These are phyloP conservation scores for Conus betulinus DNA, from an alignment of 1,140 invertebrate genomes.

Conservation along the genomic window DNA sequence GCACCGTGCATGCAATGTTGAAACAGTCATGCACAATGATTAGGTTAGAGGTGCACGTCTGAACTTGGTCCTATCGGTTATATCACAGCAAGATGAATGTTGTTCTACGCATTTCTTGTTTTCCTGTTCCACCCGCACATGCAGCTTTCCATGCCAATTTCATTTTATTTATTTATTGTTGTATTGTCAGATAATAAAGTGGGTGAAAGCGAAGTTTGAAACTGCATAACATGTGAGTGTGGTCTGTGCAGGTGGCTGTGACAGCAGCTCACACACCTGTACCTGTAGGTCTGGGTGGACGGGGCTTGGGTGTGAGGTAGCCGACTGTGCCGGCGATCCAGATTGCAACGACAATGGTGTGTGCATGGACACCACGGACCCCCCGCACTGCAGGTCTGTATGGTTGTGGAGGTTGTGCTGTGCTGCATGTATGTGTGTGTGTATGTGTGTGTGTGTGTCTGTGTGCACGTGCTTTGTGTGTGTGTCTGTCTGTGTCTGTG, in stretches of 20 bases:
- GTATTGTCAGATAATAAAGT: too few species aligned
- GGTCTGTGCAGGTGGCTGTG: constrained; percentile 58
- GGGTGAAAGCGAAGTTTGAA: too few species aligned
- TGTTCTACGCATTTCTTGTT: too few species aligned
- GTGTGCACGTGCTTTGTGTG: neutral
- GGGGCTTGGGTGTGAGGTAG: constrained; percentile 62
- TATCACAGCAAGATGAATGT: too few species aligned
- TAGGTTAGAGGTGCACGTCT: too few species aligned
- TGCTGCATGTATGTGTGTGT: neutral
- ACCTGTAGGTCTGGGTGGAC: constrained; percentile 65
- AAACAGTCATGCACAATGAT: too few species aligned
- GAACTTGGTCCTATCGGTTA: too few species aligned
- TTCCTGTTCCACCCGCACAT: too few species aligned
- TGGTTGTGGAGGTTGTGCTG: neutral
- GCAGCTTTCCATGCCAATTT: too few species aligned
- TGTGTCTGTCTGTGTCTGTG: too few species aligned
- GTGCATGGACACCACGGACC: constrained; percentile 52
- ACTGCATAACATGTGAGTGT: neutral
- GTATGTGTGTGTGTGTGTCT: neutral
- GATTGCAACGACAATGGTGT: constrained; percentile 59
- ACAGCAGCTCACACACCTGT: constrained; percentile 57
- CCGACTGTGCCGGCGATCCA: constrained; percentile 64
- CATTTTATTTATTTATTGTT: too few species aligned
- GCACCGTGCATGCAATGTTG: too few species aligned
- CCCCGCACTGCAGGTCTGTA: constrained; percentile 58